A percentile compares a stretch with the other conserved stretches of the same genome.
These are phyloP conservation scores for Varanus salvator DNA, from an alignment of 2,113 vertebrate species.

Conservation along the genomic window DNA sequence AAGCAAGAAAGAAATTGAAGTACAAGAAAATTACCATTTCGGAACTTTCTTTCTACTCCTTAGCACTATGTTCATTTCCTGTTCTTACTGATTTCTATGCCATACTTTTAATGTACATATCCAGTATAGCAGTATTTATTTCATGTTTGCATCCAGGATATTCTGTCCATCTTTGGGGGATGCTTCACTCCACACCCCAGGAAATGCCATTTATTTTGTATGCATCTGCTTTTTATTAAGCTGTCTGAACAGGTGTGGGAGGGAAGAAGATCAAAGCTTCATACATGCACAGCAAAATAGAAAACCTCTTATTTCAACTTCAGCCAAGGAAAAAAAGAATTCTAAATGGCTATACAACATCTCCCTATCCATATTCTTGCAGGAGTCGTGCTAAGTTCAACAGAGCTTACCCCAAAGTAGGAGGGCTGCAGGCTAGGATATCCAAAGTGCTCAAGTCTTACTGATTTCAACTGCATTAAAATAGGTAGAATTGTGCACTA, in stretches of 20 bases:
- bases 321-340: conserved; percentile 37
- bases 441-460: neutral
- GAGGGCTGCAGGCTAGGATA: neutral
- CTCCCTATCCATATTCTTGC: neutral
- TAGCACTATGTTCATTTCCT: neutral
- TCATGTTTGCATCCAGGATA: neutral
- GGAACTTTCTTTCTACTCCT: neutral
- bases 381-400: neutral
- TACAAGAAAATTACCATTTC: neutral
- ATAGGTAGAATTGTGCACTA: neutral
- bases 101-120: neutral
- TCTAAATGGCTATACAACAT: neutral
- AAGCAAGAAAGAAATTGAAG: neutral
- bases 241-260: conserved; percentile 37
- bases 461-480: neutral
- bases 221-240: conserved; percentile 39
- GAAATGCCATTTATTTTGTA: neutral
- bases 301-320: conserved; percentile 48
- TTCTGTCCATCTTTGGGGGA: neutral
- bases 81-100: neutral
- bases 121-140: neutral
- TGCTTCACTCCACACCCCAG: no score
- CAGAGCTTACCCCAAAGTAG: neutral
- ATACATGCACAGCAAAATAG: conserved; percentile 45
- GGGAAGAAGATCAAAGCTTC: neutral